These are phyloP conservation scores for Melanaphis sacchari DNA, from an alignment of 1,140 invertebrate genomes.

Conservation along the genomic window DNA sequence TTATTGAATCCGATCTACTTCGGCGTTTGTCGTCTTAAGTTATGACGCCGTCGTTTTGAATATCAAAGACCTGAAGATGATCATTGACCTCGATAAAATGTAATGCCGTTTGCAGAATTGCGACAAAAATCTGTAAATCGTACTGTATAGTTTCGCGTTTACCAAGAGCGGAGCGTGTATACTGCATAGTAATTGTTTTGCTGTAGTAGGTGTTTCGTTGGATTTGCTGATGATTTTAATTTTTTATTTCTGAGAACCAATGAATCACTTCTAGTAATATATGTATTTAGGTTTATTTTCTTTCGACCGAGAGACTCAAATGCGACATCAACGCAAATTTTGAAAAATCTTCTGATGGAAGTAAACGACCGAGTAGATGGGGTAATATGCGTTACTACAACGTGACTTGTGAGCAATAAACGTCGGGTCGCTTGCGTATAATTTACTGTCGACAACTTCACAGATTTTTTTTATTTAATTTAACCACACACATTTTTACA, in stretches of 20 bases:
- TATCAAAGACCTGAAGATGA: slow-evolving; percentile 36
- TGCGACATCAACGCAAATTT: background rate
- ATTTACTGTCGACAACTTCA: slow-evolving; percentile 14
- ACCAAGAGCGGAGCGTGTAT: slow-evolving; percentile 4
- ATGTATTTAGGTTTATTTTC: slow-evolving; percentile 18
- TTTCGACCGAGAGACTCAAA: background rate
- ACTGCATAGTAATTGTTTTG: slow-evolving; percentile 30
- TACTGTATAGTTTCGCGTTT: background rate
- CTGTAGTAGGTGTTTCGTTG: slow-evolving; percentile 21
- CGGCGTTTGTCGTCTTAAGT: background rate
- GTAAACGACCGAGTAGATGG: slow-evolving; percentile 3
- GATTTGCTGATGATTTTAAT: slow-evolving; percentile 25
- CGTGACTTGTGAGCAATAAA: background rate
- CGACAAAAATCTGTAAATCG: slow-evolving; percentile 26
- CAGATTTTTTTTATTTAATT: background rate
- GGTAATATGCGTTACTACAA: background rate
- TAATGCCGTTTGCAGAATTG: background rate
- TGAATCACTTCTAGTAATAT: background rate
- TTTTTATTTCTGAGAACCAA: slow-evolving; percentile 30
- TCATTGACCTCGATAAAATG: slow-evolving; percentile 31
- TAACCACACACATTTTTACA: background rate
- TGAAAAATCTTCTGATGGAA: slow-evolving; percentile 22
- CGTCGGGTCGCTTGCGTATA: background rate
- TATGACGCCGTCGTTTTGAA: slow-evolving; percentile 9
- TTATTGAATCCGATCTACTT: background rate